Base-by-base conservation (phyloP, 2,888 invertebrate genomes). In the Amiota mariae region DNA sequence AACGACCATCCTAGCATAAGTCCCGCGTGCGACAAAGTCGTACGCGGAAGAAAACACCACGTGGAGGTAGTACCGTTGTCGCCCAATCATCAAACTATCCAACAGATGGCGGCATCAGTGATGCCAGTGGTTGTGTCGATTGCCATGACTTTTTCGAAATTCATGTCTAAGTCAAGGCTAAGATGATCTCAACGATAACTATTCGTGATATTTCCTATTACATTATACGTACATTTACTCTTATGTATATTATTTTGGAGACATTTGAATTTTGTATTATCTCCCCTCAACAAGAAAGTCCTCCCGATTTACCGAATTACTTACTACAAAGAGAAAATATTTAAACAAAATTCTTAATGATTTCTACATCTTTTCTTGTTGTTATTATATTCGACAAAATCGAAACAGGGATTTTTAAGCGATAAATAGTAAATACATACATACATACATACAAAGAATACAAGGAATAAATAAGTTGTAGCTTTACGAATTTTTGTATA, bases 1-100 rank as follows among this genome's bases (percentile, higher is more conserved):
- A 91, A 80, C 91, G 92, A 89, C 91, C 91, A 80, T 93, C 93
- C 92, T 93, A 93, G 92, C 93, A 93, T 91, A 93, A 91, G 92
- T 92, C 91, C 90, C 90, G 90, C 88, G 90, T 89, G 85, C 90
- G 89, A 80, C 92, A 91, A 91, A 93, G 93, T 91, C 93, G 92
- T 91, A 92, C 92, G 91, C 93, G 93, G 87, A 91, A 90, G 81
- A 90, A 90, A 81, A 85, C 91, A 85, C 90, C 90, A 80, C 88
- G 91, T 51, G 88, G 88, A 71, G 78, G 79, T 24, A 76, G 78
- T 10, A 80, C 81, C 75, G 80, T 82, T 46, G 76, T 78, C 9
- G 81, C 82, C 76, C 81, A 82, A 0, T 79, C 82, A 8, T 76
- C 78, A n/a, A 78, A 77, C 24, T 80, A 79, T 0, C 77, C 61